Base-by-base conservation (phyloP, 2,113 vertebrate species). In the Ceyx margarethae region DNA sequence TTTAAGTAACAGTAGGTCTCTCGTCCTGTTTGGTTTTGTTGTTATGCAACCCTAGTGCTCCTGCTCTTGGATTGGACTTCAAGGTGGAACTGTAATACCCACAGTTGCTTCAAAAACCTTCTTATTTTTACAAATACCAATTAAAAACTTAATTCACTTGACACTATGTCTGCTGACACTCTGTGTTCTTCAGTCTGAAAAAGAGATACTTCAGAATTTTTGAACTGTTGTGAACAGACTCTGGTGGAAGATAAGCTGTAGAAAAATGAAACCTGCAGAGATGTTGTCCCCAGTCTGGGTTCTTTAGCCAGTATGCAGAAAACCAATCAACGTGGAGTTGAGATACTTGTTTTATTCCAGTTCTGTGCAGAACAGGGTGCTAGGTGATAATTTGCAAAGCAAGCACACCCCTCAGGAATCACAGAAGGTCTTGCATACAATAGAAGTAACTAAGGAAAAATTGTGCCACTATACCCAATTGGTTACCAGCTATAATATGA, bases 1-100 rank as follows among this genome's bases (percentile, higher is more conserved):
- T 97, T 98, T 96, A 89, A 97, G 93, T 96, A 97, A 95, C 96
- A 91, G 88, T 95, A 96, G 87, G 94, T 91, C 87, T 96, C 95
- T 93, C 81, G 4, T 83, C 81, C 1, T 95, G 90, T 97, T 97
- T 97, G 81, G 96, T 96, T 97, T 96, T 93, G 81, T 78, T 25
- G 5, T 96, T 96, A 96, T 7, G 76, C 92, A 97, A 84, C 94
- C 35, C 90, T 93, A 92, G 89, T 71, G 7, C 89, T 92, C 89
- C 91, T 89, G 85, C 94, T 95, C 81, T 82, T 1, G 3, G 68
- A n/a, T 92, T 86, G 87, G 69, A 84, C 86, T 91, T 95, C 48
- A 88, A 72, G 79, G 87, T 94, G 81, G 76, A 93, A 96, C n/a
- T 81, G 60, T 91, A 73, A 87, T 94, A 72, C 87, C 51, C 91